These are phyloP conservation scores for Corythoichthys intestinalis DNA, from an alignment of 2,113 vertebrate species.

Conservation along the genomic window DNA sequence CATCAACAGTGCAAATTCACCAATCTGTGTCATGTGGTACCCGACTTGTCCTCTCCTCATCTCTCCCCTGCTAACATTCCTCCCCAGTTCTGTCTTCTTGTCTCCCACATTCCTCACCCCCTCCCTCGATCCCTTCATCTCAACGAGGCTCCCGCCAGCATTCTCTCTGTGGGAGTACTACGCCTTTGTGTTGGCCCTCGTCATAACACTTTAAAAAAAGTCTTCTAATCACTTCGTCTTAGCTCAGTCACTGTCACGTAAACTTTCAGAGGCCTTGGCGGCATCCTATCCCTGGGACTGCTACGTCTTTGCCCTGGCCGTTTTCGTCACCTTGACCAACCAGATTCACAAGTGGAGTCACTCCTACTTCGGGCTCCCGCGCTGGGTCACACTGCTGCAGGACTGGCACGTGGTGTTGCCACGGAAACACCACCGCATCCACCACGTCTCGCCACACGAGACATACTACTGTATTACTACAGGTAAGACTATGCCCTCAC, in stretches of 20 bases:
- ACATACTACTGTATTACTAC: slow-evolving; percentile 79
- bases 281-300: slow-evolving; percentile 73
- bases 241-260: slow-evolving; percentile 2
- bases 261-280: slow-evolving; percentile 60
- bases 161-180: slow-evolving; percentile 44
- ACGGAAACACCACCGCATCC: slow-evolving; percentile 76
- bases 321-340: slow-evolving; percentile 78
- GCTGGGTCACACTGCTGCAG: slow-evolving; percentile 74
- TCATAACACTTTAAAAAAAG: slow-evolving; percentile 21
- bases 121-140: slow-evolving; percentile 18
- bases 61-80: slow-evolving; percentile 11
- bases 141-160: slow-evolving; percentile 20
- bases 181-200: slow-evolving; percentile 24
- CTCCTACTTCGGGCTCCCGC: slow-evolving; percentile 73
- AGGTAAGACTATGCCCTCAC: slow-evolving; percentile 46
- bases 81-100: slow-evolving; percentile 3
- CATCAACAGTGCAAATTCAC: background rate
- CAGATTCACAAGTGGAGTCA: slow-evolving; percentile 81
- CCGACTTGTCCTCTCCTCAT: slow-evolving; percentile 5
- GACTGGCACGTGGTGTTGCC: slow-evolving; percentile 75
- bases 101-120: slow-evolving; percentile 9
- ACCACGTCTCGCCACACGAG: slow-evolving; percentile 75
- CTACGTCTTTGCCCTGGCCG: slow-evolving; percentile 70
- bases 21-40: background rate
- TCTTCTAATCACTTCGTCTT: slow-evolving; percentile 1